A percentile compares a stretch with the other conserved stretches of the same genome.
Evolutionary conservation across 2,888 invertebrate species (phyloP).

Genomic region (Tachystola acroxantha): DNA sequence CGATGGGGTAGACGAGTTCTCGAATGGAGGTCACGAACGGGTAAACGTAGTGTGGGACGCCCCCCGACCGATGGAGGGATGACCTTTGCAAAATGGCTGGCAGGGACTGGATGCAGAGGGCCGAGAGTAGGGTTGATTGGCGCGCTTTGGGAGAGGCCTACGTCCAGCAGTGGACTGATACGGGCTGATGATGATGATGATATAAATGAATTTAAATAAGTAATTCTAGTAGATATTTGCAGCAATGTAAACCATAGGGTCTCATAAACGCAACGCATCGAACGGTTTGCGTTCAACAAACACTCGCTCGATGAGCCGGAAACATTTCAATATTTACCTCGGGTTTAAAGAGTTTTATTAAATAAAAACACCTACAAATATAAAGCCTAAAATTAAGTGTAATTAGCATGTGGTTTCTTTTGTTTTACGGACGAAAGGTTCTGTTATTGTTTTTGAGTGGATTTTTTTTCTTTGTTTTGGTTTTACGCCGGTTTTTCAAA

Average conservation of each 20-base stretch:
- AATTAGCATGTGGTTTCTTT: background rate
- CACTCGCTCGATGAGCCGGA: slow-evolving; percentile 22
- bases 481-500: no score
- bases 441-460: background rate
- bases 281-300: slow-evolving; percentile 11
- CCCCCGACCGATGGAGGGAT: no score
- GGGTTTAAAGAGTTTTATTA: slow-evolving; percentile 13
- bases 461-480: background rate
- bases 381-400: background rate
- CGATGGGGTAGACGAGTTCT: no score
- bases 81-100: no score
- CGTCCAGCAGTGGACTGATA: no score
- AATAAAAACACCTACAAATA: background rate
- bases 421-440: background rate
- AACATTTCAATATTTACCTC: slow-evolving; percentile 25
- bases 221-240: background rate
- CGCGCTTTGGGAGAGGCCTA: no score
- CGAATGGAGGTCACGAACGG: no score
- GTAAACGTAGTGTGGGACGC: no score
- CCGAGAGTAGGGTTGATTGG: no score
- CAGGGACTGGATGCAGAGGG: no score
- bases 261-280: slow-evolving; percentile 3
- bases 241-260: slow-evolving; percentile 13
- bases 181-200: no score
- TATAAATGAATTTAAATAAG: no score